These are phyloP conservation scores for Eucera pruinosa DNA, from an alignment of 2,888 invertebrate genomes.

Conservation along the genomic window DNA sequence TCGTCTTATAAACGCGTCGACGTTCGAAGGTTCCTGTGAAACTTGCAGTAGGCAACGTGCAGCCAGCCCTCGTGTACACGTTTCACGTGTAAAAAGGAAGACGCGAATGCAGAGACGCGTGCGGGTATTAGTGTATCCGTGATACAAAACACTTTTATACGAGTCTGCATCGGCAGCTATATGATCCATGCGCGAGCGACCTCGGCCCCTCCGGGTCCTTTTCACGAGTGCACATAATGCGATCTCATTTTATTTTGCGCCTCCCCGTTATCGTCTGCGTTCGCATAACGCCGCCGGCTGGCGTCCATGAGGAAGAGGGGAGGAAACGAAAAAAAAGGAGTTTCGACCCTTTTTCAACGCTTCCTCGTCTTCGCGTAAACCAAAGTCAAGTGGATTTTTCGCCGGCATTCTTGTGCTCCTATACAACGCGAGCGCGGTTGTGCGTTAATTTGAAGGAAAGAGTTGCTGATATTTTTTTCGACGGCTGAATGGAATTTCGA, in stretches of 20 bases:
- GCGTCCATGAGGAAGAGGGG: constrained; percentile 23
- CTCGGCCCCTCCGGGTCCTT: constrained; percentile 63
- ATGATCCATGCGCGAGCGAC: constrained; percentile 59
- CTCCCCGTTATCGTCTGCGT: constrained; percentile 68
- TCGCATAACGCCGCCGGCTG: constrained; percentile 60
- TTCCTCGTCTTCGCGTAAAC: constrained; percentile 42
- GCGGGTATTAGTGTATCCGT: background rate
- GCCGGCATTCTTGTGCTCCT: constrained; percentile 17
- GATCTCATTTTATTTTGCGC: constrained; percentile 72
- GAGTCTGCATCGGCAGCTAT: constrained; percentile 58
- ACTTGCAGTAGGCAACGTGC: background rate
- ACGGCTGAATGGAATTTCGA: background rate
- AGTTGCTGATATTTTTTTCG: constrained; percentile 4
- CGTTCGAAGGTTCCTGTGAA: constrained; percentile 19
- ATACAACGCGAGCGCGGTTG: background rate
- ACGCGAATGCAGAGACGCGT: background rate
- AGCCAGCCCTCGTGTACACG: background rate
- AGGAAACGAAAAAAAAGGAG: constrained; percentile 17
- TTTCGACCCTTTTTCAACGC: constrained; percentile 45
- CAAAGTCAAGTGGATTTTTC: constrained; percentile 54
- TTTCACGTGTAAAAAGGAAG: constrained; percentile 28
- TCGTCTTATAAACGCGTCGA: constrained; percentile 35
- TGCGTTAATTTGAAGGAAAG: constrained; percentile 35
- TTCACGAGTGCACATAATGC: constrained; percentile 72
- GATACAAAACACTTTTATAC: constrained; percentile 58